Evolutionary conservation across 2,888 invertebrate species (phyloP).

Genomic region (Drosophila melanocephala): DNA sequence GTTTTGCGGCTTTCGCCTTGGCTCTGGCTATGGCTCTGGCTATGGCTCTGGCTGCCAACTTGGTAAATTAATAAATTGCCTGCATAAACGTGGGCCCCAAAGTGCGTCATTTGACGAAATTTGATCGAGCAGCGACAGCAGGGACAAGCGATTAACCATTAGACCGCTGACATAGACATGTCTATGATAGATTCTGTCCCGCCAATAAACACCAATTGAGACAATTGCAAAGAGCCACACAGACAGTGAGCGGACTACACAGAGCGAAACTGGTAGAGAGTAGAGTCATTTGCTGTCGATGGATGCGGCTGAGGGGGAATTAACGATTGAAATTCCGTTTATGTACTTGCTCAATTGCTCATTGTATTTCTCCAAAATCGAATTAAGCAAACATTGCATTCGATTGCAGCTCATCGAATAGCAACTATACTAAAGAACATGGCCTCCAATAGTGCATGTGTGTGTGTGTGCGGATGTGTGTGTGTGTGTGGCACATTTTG

Average conservation of each 20-base stretch:
- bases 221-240: not conserved
- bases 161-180: conserved; percentile 49
- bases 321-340: not conserved
- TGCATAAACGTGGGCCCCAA: conserved; percentile 64
- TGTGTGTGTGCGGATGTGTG: conserved; percentile 17
- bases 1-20: conserved; percentile 57
- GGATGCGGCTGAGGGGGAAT: not conserved
- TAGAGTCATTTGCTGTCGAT: not conserved
- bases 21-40: conserved; percentile 28
- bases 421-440: conserved; percentile 2
- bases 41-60: conserved; percentile 42
- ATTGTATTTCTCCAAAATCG: conserved; percentile 1
- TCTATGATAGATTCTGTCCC: conserved; percentile 63
- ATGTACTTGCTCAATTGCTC: not conserved
- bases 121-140: conserved; percentile 60
- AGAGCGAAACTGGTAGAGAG: not conserved
- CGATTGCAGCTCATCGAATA: not conserved
- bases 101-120: conserved; percentile 68
- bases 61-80: conserved; percentile 79
- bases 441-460: conserved; percentile 2
- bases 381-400: conserved; percentile 1
- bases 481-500: conserved; percentile 43
- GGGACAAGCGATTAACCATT: conserved; percentile 48
- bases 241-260: not conserved
- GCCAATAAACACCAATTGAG: not conserved